Evolutionary conservation across 1,140 invertebrate species (phyloP).

Genomic region (Aradophagus sp.): DNA sequence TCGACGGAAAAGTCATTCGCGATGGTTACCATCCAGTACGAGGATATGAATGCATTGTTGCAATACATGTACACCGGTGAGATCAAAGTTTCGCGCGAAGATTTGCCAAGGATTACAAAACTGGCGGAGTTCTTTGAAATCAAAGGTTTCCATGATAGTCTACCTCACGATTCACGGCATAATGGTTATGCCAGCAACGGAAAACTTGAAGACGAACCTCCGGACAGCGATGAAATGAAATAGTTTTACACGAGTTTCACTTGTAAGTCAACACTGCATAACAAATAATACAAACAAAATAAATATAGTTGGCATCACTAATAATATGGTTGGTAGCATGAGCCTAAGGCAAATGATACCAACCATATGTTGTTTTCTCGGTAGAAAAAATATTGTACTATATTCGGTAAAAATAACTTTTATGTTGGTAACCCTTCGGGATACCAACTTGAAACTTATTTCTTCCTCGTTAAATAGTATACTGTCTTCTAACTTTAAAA

Average conservation of each 20-base stretch:
- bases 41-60: constrained; percentile 27
- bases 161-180: constrained; percentile 6
- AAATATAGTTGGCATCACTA: too few species aligned
- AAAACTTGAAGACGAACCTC: background rate
- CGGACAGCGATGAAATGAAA: background rate
- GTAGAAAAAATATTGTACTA: too few species aligned
- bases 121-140: constrained; percentile 32
- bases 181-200: constrained; percentile 7
- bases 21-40: constrained; percentile 19
- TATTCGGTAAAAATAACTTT: too few species aligned
- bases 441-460: too few species aligned
- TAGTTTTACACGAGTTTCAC: background rate
- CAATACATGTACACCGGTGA: constrained; percentile 37
- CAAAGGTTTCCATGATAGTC: constrained; percentile 17
- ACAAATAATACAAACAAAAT: too few species aligned
- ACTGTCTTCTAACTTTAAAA: too few species aligned
- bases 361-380: too few species aligned
- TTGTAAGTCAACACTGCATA: background rate
- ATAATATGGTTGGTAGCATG: too few species aligned
- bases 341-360: too few species aligned
- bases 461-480: too few species aligned
- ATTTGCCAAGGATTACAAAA: constrained; percentile 21
- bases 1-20: constrained; percentile 12
- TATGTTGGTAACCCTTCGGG: too few species aligned
- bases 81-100: constrained; percentile 6